Evolutionary conservation across 1,140 invertebrate genomes (phyloP), one percentile per base, ranked within the genome.

Genomic region (Lanistes nyassanus): DNA sequence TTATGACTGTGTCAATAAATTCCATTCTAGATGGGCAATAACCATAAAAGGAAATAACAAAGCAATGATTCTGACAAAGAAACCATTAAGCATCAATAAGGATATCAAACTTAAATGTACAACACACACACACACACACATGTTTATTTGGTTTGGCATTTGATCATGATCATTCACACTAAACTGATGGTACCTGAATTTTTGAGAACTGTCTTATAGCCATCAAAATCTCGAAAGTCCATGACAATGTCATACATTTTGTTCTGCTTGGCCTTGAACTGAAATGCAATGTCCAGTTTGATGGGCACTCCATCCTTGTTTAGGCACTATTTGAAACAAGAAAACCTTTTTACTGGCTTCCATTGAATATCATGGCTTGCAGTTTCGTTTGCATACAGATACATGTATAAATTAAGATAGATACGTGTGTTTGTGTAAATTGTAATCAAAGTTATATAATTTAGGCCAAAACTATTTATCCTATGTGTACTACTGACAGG

Each of bases 271-370:
- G 82, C 84, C 72, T 85, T 83, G 76, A 84, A 88, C 75, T 88
- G 87, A 42, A 82, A 87, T 6, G 85, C 79, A 2, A 87, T 84
- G 74, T 86, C 81, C 5, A 88, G 58, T 6, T 67, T 56, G 56
- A 88, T 85, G 5, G 77, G 67, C 1, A 88, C 86, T n/a, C 87
- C 87, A 80, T 88, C 85, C 37, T 78, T 78, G 74, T 88, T 88
- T 13, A 88, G 70, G 62, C 87, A 88, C 86, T 88, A 70, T 58
- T 64, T 53, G 11, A 53, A 4, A 74, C 9, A 34, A 62, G 3
- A 72, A 60, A 23, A 13, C 31, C 19, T 47, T 13, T 47, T 47
- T 2, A 47, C 42, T 47, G 42, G 5, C 19, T 47, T 47, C 5
- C 9, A n/a, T n/a, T n/a, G n/a, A n/a, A n/a, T n/a, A n/a, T n/a